These are phyloP conservation scores for Slavum lentiscoides DNA, from an alignment of 2,888 invertebrate species.

Conservation along the genomic window DNA sequence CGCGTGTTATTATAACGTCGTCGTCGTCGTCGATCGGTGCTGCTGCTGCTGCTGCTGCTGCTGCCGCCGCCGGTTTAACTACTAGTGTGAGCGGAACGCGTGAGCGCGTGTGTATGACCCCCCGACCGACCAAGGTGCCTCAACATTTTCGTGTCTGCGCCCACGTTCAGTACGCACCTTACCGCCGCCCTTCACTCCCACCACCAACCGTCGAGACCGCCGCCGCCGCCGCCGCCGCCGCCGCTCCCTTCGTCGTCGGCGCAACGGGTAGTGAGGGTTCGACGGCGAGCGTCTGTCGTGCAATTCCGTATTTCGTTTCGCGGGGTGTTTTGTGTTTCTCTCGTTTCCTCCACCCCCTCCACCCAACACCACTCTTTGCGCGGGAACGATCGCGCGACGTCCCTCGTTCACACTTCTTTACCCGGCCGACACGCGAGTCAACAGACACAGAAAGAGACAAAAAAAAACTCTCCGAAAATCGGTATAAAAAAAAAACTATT, in stretches of 20 bases:
- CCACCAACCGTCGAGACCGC: background rate
- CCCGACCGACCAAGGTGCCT: conserved; percentile 54
- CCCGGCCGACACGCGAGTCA: no score
- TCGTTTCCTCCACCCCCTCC: no score
- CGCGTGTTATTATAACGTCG: conserved; percentile 37
- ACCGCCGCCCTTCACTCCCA: conserved; percentile 30
- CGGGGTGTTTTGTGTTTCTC: background rate
- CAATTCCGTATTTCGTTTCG: conserved; percentile 13
- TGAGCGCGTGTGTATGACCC: conserved; percentile 53
- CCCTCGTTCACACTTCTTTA: no score
- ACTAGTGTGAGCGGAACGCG: conserved; percentile 40
- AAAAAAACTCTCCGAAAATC: no score
- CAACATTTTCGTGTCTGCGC: conserved; percentile 53
- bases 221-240: background rate
- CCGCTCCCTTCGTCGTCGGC: no score
- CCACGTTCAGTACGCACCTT: conserved; percentile 53
- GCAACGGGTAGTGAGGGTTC: background rate
- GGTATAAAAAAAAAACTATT: no score
- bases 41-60: no score
- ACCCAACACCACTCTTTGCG: no score
- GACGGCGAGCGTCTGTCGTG: background rate
- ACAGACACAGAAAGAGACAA: no score
- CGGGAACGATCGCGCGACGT: no score
- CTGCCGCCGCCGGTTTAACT: conserved; percentile 45
- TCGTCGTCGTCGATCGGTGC: background rate